Evolutionary conservation across 1,140 invertebrate genomes (phyloP), one percentile per base, ranked within the genome.

Genomic region (Zophobas morio): DNA sequence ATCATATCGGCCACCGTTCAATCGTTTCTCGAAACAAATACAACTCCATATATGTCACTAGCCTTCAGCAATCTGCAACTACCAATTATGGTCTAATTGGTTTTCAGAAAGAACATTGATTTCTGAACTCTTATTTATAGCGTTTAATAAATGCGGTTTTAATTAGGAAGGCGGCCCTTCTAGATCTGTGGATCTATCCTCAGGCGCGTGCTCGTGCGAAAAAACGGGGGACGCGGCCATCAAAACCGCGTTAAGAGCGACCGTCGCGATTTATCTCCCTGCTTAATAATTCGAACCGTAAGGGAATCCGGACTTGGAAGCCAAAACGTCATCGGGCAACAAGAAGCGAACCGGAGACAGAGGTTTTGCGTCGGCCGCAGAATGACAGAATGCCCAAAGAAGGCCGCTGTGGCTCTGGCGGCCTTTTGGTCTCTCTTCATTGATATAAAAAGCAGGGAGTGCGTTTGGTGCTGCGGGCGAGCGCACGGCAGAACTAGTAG

Each of bases 11-110:
- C 81, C 80, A 83, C 74, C 75, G 78, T 82, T 81, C 82, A 81
- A 84, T 84, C 82, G 84, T 82, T 85, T 84, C 84, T 85, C 80
- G 82, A 85, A 85, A 85, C 83, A 85, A 85, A 84, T 85, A 83
- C 84, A 82, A 81, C 78, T 81, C 84, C 84, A 81, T 85, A 85
- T 84, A 84, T 81, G 82, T 83, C 80, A 82, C 79, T 80, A 85
- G 81, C 81, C 84, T 84, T 85, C 84, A 81, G 81, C 84, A 84
- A 85, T 85, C 83, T 83, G 79, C 84, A 81, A 80, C 81, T 82
- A 81, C 85, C 85, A 81, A 84, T 85, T 86, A 85, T 84, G 84
- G 85, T 84, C 84, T 85, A 86, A 86, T 85, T 85, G 84, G 81
- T 85, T 85, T 85, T 84, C 77, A 84, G 84, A 85, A 85, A 83